phyloP scores from a whole-genome alignment of 2,888 invertebrate genomes.

The Lithodes maja region DNA sequence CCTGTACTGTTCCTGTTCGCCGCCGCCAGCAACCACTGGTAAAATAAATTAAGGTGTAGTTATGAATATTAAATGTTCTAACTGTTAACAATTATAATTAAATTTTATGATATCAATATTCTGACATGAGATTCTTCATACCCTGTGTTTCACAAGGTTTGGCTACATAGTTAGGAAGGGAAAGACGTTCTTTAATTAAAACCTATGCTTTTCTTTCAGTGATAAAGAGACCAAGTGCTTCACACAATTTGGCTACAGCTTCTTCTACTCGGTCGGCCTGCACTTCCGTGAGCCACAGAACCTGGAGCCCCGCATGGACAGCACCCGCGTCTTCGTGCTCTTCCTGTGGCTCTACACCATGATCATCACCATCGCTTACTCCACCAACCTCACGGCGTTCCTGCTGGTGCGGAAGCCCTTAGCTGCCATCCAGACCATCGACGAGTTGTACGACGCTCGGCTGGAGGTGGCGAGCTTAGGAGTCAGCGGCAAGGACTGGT shows the following conservation, averaged over 20 bases:
- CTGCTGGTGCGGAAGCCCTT: conserved; percentile 64
- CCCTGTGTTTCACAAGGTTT: neutral
- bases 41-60: neutral
- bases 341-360: conserved; percentile 59
- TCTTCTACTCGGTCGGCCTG: conserved; percentile 28
- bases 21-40: neutral
- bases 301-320: neutral
- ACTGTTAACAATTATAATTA: too few species aligned
- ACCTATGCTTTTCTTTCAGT: neutral
- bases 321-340: conserved; percentile 36
- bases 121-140: neutral
- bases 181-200: neutral
- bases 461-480: conserved; percentile 43
- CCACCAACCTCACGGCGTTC: conserved; percentile 72
- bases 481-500: neutral
- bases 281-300: conserved; percentile 1
- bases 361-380: conserved; percentile 65
- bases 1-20: conserved; percentile 36
- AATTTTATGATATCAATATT: too few species aligned
- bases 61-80: neutral
- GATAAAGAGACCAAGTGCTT: conserved; percentile 1
- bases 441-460: conserved; percentile 56
- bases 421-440: conserved; percentile 59
- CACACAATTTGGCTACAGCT: neutral
- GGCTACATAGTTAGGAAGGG: neutral